Base-by-base conservation (phyloP, 2,888 invertebrate genomes). In the Vanessa cardui region DNA sequence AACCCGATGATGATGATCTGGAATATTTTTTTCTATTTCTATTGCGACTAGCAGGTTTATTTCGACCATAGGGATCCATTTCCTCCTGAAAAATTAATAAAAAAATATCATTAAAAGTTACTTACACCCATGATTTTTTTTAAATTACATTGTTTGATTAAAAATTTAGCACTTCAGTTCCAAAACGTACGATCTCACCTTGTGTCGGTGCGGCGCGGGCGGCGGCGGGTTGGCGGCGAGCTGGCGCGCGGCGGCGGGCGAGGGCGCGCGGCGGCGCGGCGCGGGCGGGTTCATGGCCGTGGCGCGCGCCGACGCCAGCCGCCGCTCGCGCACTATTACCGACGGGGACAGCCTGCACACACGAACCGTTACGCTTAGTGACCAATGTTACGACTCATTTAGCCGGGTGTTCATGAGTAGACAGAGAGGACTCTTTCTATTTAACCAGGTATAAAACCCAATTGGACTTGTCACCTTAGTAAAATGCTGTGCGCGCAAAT, bases 251-350 rank as follows among this genome's bases (percentile, higher is more conserved):
- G 91, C 89, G 67, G 87, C 83, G 69, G 92, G 90, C 58, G 93
- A 90, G 72, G 90, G 85, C 58, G 90, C 89, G 66, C 91, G 90
- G 50, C 94, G 89, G 46, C 94, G 92, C 69, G 96, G 96, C 72
- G 96, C 96, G 18, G 96, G 96, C 71, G 96, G 96, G 88, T 96
- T 96, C 96, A 96, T 96, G 70, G 95, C 89, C 68, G 95, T 95
- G 6, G 95, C 95, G 59, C 96, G 93, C 77, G 95, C 95, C 39
- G 93, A 94, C 52, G 95, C 94, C 76, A 94, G 90, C 69, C 94
- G 94, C 69, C 94, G 90, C 85, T 95, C 95, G 65, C 94, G 94
- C 1, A 95, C 94, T 73, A 95, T 95, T 81, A 94, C 94, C 73
- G 94, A 94, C 71, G 95, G 94, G 5, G 94, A 94, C 76, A 94